Evolutionary conservation across 2,113 vertebrate genomes (phyloP).

Genomic region (Acrocephalus arundinaceus): DNA sequence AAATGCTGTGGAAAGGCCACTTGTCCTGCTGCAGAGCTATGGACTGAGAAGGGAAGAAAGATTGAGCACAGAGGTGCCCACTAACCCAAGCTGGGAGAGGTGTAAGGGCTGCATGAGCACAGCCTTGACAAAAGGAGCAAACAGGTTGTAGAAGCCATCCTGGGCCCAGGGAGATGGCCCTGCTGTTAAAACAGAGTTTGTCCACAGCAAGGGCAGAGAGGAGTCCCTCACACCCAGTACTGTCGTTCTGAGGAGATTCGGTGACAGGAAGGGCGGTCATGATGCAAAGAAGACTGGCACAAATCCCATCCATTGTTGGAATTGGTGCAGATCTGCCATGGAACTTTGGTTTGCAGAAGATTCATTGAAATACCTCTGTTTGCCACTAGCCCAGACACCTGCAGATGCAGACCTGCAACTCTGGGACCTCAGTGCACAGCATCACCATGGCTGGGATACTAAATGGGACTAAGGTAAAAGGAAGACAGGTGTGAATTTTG

Average conservation of each 20-base stretch:
- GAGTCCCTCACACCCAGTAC: neutral
- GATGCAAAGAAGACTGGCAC: neutral
- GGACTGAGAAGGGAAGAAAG: neutral
- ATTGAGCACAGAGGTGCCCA: neutral
- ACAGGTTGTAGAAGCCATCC: fast-evolving
- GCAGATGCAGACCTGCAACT: neutral
- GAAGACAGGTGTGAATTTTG: neutral
- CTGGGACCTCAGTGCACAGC: neutral
- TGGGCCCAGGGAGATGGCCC: too few species aligned
- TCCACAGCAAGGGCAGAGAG: neutral
- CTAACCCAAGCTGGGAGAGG: neutral
- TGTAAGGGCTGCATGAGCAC: neutral
- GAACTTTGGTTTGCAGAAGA: neutral
- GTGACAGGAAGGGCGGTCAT: neutral
- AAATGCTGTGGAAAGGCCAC: neutral
- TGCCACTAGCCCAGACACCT: neutral
- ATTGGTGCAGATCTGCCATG: neutral
- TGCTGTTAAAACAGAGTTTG: neutral
- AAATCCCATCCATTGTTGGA: fast-evolving
- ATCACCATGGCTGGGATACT: neutral
- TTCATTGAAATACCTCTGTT: neutral
- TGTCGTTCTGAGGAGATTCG: neutral
- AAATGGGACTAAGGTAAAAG: neutral
- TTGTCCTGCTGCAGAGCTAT: neutral
- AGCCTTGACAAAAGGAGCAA: neutral